phyloP scores from a whole-genome alignment of 2,888 invertebrate species.

The Poecilobothrus nobilitatus region DNA sequence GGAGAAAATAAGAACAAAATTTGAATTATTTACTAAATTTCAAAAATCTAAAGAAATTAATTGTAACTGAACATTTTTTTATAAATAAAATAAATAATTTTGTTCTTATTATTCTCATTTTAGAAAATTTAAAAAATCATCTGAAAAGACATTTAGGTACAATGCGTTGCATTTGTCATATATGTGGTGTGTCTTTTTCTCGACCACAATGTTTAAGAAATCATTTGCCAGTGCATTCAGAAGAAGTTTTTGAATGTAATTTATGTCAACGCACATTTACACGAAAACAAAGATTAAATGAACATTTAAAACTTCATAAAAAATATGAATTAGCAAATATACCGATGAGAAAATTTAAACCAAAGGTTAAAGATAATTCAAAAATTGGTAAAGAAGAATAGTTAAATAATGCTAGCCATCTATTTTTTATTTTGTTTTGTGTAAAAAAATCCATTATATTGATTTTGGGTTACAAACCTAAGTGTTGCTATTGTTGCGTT shows the following conservation, averaged over 20 bases:
- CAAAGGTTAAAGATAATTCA: neutral
- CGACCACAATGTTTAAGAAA: neutral
- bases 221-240: neutral
- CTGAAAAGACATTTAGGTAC: neutral
- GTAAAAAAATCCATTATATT: no score
- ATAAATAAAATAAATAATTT: neutral
- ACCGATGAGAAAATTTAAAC: neutral
- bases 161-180: neutral
- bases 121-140: constrained; percentile 6
- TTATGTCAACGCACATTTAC: neutral
- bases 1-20: neutral
- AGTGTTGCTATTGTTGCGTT: no score
- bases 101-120: constrained; percentile 4
- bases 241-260: neutral
- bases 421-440: no score
- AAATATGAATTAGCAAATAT: neutral
- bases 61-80: neutral
- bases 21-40: constrained; percentile 1
- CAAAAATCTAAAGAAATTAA: neutral
- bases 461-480: no score
- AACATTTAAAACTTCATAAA: neutral
- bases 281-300: neutral
- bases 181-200: neutral
- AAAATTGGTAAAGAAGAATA: neutral
- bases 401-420: no score